Evolutionary conservation across 37 sponge, comb jelly and placozoan genomes (phyloP), one percentile per base, ranked within the genome.

Genomic region (Amphimedon queenslandica): DNA sequence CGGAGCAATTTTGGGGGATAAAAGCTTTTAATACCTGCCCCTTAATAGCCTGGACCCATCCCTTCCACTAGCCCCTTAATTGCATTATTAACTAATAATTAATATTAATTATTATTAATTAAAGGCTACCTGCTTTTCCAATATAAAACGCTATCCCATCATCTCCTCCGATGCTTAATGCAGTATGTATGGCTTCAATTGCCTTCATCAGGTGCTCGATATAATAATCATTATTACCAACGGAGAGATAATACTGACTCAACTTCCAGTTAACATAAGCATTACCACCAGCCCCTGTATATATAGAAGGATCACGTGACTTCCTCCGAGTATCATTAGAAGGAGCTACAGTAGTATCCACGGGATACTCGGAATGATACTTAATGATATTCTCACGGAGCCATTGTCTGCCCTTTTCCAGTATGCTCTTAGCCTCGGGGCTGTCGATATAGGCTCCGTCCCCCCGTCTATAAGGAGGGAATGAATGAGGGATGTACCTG

Each of bases 181-280:
- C 63, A 4, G 71, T 71, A 4, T 70, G 35, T 8, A 79, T 37
- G 1, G 80, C 72, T 63, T 24, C 21, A 28, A 79, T 40, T 3
- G 80, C 80, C 33, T 58, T 40, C 72, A 41, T 61, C 34, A 4
- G 18, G 32, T 79, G 71, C 58, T 47, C 28, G 8, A 33, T 37
- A 1, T 34, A 58, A 20, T 71, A 70, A 24, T 79, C 66, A 43
- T 25, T 2, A 18, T 79, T 53, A 34, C 64, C 65, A 27, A 70
- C 80, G 16, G 37, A 53, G 23, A 40, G 64, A 38, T 42, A 79
- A 23, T 58, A 79, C 55, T 24, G 38, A 2, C 64, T 21, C 31
- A 79, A 53, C 55, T 71, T 79, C 80, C 80, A 79, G 55, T 79
- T 40, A 18, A 79, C 64, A 53, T 79, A 79, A n/a, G 80, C 80